Evolutionary conservation across 1,140 invertebrate genomes (phyloP).

Genomic region (Drosophila aff.): DNA sequence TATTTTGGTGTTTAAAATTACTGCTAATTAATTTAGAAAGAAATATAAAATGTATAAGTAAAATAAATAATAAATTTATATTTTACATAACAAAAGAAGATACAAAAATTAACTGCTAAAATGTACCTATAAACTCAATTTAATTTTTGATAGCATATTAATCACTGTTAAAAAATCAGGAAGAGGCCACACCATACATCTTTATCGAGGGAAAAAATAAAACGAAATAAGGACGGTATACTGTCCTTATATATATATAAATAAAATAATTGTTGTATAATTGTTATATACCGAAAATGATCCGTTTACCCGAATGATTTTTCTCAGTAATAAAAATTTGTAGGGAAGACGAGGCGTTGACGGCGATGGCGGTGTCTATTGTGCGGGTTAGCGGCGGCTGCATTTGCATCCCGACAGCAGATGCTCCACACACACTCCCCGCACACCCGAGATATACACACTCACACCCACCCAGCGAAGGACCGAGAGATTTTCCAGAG

Average conservation of each 20-base stretch:
- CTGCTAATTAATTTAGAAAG: too few species aligned
- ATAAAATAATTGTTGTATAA: too few species aligned
- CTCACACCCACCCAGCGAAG: not conserved
- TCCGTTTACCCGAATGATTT: not conserved
- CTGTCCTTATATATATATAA: too few species aligned
- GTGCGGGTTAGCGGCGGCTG: constrained; percentile 63
- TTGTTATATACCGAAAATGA: too few species aligned
- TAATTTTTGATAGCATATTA: too few species aligned
- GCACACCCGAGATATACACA: not conserved
- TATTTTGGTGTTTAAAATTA: too few species aligned
- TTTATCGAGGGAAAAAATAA: too few species aligned
- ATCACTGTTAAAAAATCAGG: too few species aligned
- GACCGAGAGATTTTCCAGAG: constrained; percentile 23
- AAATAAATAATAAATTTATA: not conserved
- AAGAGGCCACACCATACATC: too few species aligned
- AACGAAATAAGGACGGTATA: too few species aligned
- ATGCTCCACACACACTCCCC: constrained; percentile 52
- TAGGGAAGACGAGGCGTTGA: constrained; percentile 31
- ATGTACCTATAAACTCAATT: too few species aligned
- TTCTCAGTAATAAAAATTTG: constrained; percentile 6
- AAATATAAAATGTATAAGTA: not conserved
- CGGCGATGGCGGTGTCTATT: constrained; percentile 64
- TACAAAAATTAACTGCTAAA: too few species aligned
- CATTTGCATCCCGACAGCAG: constrained; percentile 82
- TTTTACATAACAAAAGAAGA: not conserved